Conservation (phyloP, 1,140 invertebrate genomes). For the Drosophila nigrodunni region DNA sequence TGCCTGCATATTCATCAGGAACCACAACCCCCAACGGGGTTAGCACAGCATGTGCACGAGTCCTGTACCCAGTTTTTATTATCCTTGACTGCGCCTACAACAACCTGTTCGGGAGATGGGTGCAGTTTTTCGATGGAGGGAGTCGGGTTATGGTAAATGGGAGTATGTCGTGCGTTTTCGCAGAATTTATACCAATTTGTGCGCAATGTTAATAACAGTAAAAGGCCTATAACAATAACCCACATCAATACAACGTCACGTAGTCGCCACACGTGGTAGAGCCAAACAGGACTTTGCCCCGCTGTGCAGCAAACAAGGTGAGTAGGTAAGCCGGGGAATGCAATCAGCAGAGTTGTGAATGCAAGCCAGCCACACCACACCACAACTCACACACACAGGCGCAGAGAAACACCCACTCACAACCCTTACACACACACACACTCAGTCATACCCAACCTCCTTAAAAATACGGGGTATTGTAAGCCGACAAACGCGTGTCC, state of each 20-base stretch:
- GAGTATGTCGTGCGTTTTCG: conserved; percentile 62
- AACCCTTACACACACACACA: conserved; percentile 44
- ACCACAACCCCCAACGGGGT: conserved; percentile 28
- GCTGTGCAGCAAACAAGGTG: conserved; percentile 79
- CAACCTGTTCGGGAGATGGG: conserved; percentile 7
- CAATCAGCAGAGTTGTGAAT: conserved; percentile 75
- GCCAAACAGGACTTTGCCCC: conserved; percentile 43
- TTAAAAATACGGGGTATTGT: conserved; percentile 29
- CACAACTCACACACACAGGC: conserved; percentile 15
- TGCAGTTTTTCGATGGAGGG: neutral
- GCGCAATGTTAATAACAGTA: conserved; percentile 72
- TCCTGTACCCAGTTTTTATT: conserved; percentile 35
- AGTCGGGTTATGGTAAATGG: neutral
- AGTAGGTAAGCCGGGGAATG: conserved; percentile 69
- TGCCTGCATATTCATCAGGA: conserved; percentile 40
- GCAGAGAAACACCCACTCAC: conserved; percentile 7
- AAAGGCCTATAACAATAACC: conserved; percentile 80
- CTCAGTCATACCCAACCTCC: conserved; percentile 13
- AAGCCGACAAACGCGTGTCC: conserved; percentile 71
- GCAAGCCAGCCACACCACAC: conserved; percentile 34
- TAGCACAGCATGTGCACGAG: conserved; percentile 15
- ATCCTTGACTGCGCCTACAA: conserved; percentile 44
- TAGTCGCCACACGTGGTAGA: conserved; percentile 72
- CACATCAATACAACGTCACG: conserved; percentile 78
- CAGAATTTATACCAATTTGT: conserved; percentile 80